Percentiles rank a stretch among this genome's conserved stretches.
Evolutionary conservation across 2,888 invertebrate species (phyloP).

Genomic region (Ditylenchus weischeri): DNA sequence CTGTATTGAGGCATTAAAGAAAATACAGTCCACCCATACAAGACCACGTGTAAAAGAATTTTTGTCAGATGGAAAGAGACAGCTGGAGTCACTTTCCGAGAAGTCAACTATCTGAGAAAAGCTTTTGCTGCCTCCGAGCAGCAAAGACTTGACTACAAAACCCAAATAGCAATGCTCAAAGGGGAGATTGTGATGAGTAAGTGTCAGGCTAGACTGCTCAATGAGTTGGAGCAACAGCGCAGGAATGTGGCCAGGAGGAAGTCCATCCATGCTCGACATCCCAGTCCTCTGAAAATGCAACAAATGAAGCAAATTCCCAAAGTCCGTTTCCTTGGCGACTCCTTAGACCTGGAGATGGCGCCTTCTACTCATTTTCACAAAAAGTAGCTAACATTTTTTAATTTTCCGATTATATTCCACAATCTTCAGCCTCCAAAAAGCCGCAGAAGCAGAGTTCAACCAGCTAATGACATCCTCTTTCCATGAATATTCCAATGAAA

Average conservation of each 20-base stretch:
- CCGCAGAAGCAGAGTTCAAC: background rate
- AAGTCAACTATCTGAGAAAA: slow-evolving; percentile 45
- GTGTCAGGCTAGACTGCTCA: slow-evolving; percentile 26
- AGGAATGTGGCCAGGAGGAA: background rate
- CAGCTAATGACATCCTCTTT: too few relatives aligned
- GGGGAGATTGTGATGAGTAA: slow-evolving; percentile 52
- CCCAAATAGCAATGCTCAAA: slow-evolving; percentile 46
- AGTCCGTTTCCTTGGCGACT: slow-evolving; percentile 3
- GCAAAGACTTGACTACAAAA: slow-evolving; percentile 32
- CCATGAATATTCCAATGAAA: background rate
- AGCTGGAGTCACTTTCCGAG: slow-evolving; percentile 51
- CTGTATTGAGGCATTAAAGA: too few relatives aligned
- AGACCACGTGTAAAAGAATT: too few relatives aligned
- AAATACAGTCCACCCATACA: too few relatives aligned
- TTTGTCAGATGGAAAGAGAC: slow-evolving; percentile 46
- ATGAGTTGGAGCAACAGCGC: slow-evolving; percentile 20
- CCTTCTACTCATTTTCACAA: too few relatives aligned
- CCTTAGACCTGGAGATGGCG: background rate
- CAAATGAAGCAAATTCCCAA: background rate
- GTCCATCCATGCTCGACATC: slow-evolving; percentile 4
- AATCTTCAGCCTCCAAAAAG: background rate
- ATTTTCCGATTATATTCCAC: too few relatives aligned
- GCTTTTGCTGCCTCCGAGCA: slow-evolving; percentile 33
- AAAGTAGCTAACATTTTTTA: too few relatives aligned
- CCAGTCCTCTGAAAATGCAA: background rate